Evolutionary conservation across 2,113 vertebrate genomes (phyloP).

Genomic region (Orthonyx spaldingii): DNA sequence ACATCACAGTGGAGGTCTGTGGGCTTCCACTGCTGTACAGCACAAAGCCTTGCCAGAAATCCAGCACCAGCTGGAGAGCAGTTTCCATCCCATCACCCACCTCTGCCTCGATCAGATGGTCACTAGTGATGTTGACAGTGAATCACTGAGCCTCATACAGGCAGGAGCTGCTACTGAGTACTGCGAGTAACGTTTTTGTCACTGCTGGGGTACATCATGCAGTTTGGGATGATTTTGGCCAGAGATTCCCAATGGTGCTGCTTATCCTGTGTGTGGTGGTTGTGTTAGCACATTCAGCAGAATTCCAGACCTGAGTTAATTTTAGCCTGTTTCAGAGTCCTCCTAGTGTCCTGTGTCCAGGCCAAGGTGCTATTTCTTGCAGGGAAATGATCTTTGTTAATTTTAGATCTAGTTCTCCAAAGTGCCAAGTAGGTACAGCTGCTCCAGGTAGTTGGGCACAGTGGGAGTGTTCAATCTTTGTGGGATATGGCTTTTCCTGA

Average conservation of each 20-base stretch:
- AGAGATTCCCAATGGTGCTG: neutral
- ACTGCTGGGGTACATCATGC: neutral
- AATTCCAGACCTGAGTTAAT: neutral
- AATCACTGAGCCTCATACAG: neutral
- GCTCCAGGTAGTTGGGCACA: neutral
- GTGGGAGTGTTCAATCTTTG: fast-evolving
- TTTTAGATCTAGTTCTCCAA: neutral
- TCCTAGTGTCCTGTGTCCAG: neutral
- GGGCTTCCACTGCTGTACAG: neutral
- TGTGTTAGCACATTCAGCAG: neutral
- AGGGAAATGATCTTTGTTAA: neutral
- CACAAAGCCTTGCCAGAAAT: neutral
- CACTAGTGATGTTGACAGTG: neutral
- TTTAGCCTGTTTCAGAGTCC: neutral
- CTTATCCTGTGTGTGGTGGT: neutral
- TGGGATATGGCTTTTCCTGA: neutral
- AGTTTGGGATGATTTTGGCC: neutral
- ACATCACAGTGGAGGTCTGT: neutral
- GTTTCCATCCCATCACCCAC: neutral
- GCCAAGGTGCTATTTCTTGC: neutral
- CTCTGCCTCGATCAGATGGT: neutral
- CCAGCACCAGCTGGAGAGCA: neutral
- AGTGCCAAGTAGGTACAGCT: neutral
- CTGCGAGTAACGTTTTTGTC: neutral
- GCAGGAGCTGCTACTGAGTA: neutral